Evolutionary conservation across 2,113 vertebrate genomes (phyloP), one percentile per base, ranked within the genome.

Genomic region (Lonchura striata): DNA sequence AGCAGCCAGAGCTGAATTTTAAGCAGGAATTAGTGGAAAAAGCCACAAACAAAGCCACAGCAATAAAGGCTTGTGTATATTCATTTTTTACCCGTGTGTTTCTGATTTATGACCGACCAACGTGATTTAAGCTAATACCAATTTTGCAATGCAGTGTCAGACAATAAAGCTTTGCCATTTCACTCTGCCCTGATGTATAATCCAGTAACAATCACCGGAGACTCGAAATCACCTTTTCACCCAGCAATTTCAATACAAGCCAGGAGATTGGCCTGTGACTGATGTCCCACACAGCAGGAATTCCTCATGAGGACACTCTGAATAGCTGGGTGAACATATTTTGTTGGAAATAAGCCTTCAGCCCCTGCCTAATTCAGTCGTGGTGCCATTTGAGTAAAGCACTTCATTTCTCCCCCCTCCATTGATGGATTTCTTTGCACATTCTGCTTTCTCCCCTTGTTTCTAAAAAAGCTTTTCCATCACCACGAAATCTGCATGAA

Each of bases 51-150:
- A 54, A 77, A 82, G 25, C 20, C 54, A 49, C 21, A 14, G 21
- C 44, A 57, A 31, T 23, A 50, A 47, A 33, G 59, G 19, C 28
- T 7, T 30, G 16, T 21, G 17, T 13, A n/a, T n/a, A 53, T 50
- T 35, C 31, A 22, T n/a, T 60, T 63, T 76, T 1, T 0, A 6
- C n/a, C 63, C 6, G 0, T 1, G 0, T 12, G 15, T 0, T 2
- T 21, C 68, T 27, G 53, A 90, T 68, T 75, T 30, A 71, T 16
- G 46, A 33, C 28, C 18, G 6, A 70, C 8, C 8, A 0, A 24
- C 1, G 5, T 33, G 68, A 64, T 94, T 92, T 82, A 94, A 74
- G 17, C 24, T 5, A 28, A 74, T 27, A 15, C 15, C 22, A 57
- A 72, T 91, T 90, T n/a, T 64, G 41, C 59, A 65, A 5, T 3